Conservation (phyloP, 2,113 vertebrate genomes). For the Quiscalus mexicanus region DNA sequence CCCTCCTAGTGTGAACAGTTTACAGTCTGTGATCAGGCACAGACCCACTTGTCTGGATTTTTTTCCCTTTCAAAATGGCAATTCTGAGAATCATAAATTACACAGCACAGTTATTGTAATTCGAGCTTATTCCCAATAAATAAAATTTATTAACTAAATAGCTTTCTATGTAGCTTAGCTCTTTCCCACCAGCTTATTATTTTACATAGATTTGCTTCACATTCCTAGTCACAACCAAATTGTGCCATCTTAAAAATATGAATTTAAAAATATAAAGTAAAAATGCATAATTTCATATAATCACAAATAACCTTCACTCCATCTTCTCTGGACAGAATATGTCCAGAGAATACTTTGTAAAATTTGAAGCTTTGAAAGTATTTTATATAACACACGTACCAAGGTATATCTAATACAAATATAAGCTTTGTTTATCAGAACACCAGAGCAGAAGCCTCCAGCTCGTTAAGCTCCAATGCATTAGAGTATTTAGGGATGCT, state of each 20-base stretch:
- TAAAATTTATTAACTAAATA: slow-evolving; percentile 45
- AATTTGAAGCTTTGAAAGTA: not conserved
- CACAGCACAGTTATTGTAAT: slow-evolving; percentile 63
- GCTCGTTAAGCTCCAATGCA: not conserved
- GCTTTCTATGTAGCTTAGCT: not conserved
- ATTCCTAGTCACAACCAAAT: not conserved
- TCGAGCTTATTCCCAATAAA: slow-evolving; percentile 52
- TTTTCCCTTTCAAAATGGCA: slow-evolving; percentile 56
- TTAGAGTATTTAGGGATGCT: not conserved
- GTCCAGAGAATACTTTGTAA: not conserved
- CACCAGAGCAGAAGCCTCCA: not conserved
- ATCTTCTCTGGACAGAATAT: not conserved
- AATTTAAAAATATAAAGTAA: not conserved
- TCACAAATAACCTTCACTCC: not conserved
- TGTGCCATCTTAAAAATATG: not conserved
- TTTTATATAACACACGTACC: not conserved
- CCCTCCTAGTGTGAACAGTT: slow-evolving; percentile 18
- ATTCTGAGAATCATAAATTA: slow-evolving; percentile 69
- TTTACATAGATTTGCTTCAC: not conserved
- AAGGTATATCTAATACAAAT: not conserved
- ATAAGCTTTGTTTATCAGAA: not conserved
- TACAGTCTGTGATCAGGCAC: slow-evolving; percentile 48
- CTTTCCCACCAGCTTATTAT: not conserved
- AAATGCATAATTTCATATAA: not conserved
- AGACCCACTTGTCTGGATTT: not conserved